Evolutionary conservation across 2,888 invertebrate genomes (phyloP), one percentile per base, ranked within the genome.

Genomic region (Eulithis prunata): DNA sequence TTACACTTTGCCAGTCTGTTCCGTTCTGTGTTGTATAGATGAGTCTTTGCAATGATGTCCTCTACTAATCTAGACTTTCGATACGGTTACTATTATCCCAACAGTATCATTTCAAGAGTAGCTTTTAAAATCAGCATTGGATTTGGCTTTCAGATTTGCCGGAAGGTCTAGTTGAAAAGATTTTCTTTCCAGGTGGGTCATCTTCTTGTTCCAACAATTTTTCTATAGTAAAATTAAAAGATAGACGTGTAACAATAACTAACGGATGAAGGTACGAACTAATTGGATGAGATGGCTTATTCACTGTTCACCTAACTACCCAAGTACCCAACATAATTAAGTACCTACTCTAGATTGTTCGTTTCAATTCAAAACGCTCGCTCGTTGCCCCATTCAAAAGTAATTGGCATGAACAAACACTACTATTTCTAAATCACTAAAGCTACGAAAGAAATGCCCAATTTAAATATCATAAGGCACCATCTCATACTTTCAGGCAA

Each of bases 401-500:
- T 61, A 55, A 61, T 55, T 61, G 55, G 38, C 54, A 21, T 41
- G 54, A 49, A 61, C 55, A 61, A 61, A 55, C 61, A 47, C 47
- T 61, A 46, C 53, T 45, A 53, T 45, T 60, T 53, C 46, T 47
- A 46, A 56, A 49, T 60, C 46, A 60, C 52, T 49, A 14, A 3
- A 32, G 14, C 13, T 11, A 55, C 49, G 38, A 32, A 56, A 62
- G 62, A 62, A 62, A 49, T 55, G 49, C 32, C 62, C 55, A 56
- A 59, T 45, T 60, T 58, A 63, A 53, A 57, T 53, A 57, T 51
- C 58, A 55, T 59, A 38, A 54, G 14, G 56, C 28, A 49, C 45
- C 12, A 54, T 38, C 38, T 41, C 38, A 53, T 36, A 60, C 53
- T 47, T 47, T 55, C 55, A 41, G 49, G 55, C 28, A n/a, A n/a